A percentile compares a stretch with the other conserved stretches of the same genome.
These are phyloP conservation scores for Lithosia quadra DNA, from an alignment of 2,888 invertebrate species.

Conservation along the genomic window DNA sequence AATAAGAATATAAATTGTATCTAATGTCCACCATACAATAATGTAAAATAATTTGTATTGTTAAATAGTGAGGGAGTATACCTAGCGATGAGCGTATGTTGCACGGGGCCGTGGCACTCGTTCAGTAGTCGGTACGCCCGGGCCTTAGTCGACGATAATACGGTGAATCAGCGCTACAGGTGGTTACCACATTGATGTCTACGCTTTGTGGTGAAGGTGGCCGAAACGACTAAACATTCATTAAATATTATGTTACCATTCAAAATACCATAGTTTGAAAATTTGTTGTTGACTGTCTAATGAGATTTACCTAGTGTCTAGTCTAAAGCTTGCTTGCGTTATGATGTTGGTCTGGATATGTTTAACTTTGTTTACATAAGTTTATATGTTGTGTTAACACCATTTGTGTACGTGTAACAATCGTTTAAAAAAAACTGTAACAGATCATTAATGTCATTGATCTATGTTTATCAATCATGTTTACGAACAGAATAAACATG, in stretches of 20 bases:
- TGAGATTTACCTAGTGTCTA: too few species aligned
- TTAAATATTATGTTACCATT: constrained; percentile 2
- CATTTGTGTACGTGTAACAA: constrained; percentile 11
- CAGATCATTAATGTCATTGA: not conserved
- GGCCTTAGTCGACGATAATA: constrained; percentile 77
- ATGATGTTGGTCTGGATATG: not conserved
- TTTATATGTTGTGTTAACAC: constrained; percentile 16
- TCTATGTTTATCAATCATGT: constrained; percentile 9
- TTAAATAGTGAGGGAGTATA: constrained; percentile 76
- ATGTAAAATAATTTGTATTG: constrained; percentile 59
- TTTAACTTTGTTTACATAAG: not conserved
- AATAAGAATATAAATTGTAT: too few species aligned
- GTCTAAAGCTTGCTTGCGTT: constrained; percentile 8
- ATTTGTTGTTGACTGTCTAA: constrained; percentile 1
- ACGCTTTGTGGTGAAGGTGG: constrained; percentile 27
- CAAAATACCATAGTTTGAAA: not conserved
- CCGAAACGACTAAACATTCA: constrained; percentile 12
- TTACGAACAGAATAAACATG: constrained; percentile 4
- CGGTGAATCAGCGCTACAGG: constrained; percentile 78
- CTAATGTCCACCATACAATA: too few species aligned
- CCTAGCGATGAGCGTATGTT: constrained; percentile 76
- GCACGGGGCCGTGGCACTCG: constrained; percentile 75
- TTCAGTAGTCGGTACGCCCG: constrained; percentile 74
- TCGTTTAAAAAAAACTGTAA: not conserved
- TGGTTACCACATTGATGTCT: constrained; percentile 55